Evolutionary conservation across 1,140 invertebrate genomes (phyloP), one percentile per base, ranked within the genome.

Genomic region (Ericerus pela): DNA sequence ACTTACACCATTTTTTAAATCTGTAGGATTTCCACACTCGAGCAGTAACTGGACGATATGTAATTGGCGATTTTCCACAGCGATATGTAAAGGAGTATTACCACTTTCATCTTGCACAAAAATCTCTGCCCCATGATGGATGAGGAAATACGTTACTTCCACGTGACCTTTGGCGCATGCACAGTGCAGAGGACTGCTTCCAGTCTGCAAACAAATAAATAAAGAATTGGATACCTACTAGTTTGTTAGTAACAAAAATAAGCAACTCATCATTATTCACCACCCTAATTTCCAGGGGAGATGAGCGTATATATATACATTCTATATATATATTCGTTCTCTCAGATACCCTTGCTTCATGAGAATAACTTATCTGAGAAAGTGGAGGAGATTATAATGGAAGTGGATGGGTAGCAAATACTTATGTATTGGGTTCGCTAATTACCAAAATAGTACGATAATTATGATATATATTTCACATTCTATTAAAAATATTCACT

Each of bases 11-110:
- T 78, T 77, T 53, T 71, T 70, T 33, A 73, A 64, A 61, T 82
- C 77, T 0, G 77, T 75, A 54, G 78, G 71, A 30, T 75, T 75
- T 18, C 75, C 74, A 8, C 69, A 65, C 52, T 77, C 76, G 20
- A 83, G 64, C 14, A 93, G 71, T 37, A 82, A 70, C 59, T 79
- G 75, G 27, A 85, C 85, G 22, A 90, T 76, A 33, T 74, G 74
- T 1, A 79, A 78, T 65, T 90, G 81, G 63, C 85, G 79, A 63
- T 87, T 84, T 60, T 82, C 78, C 14, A 86, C 84, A 14, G 87
- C 85, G 18, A 84, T 70, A 66, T 92, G 88, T 12, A 93, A 71
- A 0, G 87, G 80, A 0, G 83, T 82, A 62, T 88, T 85, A 14
- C 83, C 84, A 30, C 84, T 79, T 53, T 76, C 73, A 71, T 91